phyloP scores from a whole-genome alignment of 2,797 vertebrate genomes.

The Alectoris magna region DNA sequence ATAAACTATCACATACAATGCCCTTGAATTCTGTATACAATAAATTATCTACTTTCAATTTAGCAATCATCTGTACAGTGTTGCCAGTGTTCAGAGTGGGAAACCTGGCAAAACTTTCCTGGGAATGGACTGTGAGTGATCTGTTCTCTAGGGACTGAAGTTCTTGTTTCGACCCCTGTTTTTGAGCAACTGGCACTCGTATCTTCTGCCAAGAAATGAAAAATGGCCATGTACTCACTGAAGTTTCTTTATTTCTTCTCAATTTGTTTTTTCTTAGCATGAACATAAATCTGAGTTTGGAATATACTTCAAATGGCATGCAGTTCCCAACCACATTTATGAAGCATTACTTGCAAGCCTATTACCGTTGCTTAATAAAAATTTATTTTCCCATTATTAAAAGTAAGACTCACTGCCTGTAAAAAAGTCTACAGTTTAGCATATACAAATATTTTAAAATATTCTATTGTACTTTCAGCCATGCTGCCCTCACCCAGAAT shows the following conservation, averaged over 20 bases:
- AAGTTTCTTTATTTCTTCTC: conserved; percentile 9
- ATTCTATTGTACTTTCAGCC: background rate
- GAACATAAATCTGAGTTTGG: background rate
- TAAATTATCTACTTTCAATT: background rate
- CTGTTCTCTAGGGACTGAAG: conserved; percentile 22
- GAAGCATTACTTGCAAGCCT: background rate
- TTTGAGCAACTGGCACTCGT: background rate
- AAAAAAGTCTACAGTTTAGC: conserved; percentile 2
- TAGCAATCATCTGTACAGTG: background rate
- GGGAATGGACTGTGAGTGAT: conserved; percentile 35
- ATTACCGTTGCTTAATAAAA: background rate
- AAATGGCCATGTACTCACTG: background rate
- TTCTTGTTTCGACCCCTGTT: conserved; percentile 39
- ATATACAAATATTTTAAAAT: background rate
- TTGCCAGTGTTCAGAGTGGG: background rate
- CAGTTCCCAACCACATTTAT: background rate
- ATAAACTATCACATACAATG: background rate
- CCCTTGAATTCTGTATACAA: background rate
- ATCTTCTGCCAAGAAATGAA: conserved; percentile 48
- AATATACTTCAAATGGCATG: background rate
- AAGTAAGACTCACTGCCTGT: background rate
- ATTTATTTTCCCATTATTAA: conserved; percentile 7
- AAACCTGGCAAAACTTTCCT: conserved; percentile 48
- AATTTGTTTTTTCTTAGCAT: conserved; percentile 20
- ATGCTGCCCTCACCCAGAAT: background rate